Evolutionary conservation across 2,797 vertebrate species (phyloP).

Genomic region (Bufotes viridis): DNA sequence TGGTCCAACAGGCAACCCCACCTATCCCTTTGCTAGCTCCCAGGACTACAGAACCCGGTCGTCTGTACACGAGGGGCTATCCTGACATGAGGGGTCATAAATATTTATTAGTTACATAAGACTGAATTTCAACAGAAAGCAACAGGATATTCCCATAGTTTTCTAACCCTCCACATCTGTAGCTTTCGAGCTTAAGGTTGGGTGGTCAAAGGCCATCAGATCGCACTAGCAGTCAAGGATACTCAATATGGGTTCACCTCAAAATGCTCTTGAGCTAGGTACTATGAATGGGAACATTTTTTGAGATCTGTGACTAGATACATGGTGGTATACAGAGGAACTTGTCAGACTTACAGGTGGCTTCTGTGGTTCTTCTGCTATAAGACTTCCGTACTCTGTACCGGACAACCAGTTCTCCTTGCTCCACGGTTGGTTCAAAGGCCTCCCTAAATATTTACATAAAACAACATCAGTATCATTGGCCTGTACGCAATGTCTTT

Average conservation of each 20-base stretch:
- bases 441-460: constrained; percentile 77
- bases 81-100: constrained; percentile 29
- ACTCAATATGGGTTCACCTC: not conserved
- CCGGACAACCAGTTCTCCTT: constrained; percentile 87
- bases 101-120: constrained; percentile 25
- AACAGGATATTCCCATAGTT: constrained; percentile 30
- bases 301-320: no score
- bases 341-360: constrained; percentile 81
- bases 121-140: not conserved
- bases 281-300: not conserved
- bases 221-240: not conserved
- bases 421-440: constrained; percentile 88
- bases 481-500: not conserved
- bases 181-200: not conserved
- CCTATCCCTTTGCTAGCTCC: constrained; percentile 25
- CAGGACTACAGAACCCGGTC: not conserved
- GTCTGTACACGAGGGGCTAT: not conserved
- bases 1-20: constrained; percentile 13
- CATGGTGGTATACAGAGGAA: not conserved
- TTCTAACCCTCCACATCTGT: not conserved
- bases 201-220: not conserved
- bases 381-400: constrained; percentile 89
- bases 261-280: not conserved
- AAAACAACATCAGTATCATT: not conserved
- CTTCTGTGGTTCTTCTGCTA: constrained; percentile 88